Conservation (phyloP, 2,888 invertebrate genomes). For the Drosophila atripex region DNA sequence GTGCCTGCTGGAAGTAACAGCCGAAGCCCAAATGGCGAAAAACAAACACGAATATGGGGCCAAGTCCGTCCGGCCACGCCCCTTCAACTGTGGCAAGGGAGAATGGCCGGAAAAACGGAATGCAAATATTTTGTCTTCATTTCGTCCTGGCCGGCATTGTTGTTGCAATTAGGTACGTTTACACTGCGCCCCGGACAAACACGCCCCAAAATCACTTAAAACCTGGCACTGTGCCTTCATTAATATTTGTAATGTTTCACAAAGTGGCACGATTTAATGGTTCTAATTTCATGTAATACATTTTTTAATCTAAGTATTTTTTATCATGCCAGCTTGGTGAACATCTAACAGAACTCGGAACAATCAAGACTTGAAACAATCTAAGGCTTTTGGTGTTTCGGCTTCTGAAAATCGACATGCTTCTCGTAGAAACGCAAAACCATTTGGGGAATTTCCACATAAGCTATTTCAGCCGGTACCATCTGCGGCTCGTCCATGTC, state of each 20-base stretch:
- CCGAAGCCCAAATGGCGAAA: slow-evolving; percentile 17
- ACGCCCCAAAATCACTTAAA: slow-evolving; percentile 41
- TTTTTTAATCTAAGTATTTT: too few species aligned
- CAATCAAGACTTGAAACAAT: too few species aligned
- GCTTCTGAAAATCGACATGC: neutral
- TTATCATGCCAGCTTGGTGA: too few species aligned
- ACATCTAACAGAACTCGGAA: too few species aligned
- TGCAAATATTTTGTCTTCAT: slow-evolving; percentile 53
- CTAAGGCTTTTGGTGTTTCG: neutral
- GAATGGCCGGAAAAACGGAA: slow-evolving; percentile 38
- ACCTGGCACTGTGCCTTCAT: slow-evolving; percentile 31
- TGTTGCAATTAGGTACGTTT: slow-evolving; percentile 52
- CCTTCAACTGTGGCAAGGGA: slow-evolving; percentile 10
- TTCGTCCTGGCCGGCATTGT: slow-evolving; percentile 29
- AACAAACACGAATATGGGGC: slow-evolving; percentile 39
- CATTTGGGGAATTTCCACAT: slow-evolving; percentile 48
- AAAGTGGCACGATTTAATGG: slow-evolving; percentile 18
- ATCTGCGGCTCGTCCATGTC: slow-evolving; percentile 16
- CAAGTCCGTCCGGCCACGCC: slow-evolving; percentile 27
- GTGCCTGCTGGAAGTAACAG: slow-evolving; percentile 12
- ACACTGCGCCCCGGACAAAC: slow-evolving; percentile 31
- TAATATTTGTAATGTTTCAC: slow-evolving; percentile 27
- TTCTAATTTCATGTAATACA: neutral
- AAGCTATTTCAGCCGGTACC: slow-evolving; percentile 23
- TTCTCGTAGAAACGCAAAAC: slow-evolving; percentile 41